Percentiles rank a stretch among this genome's conserved stretches.
Evolutionary conservation across 2,888 invertebrate genomes (phyloP).

Genomic region (Cephus sareptanus): DNA sequence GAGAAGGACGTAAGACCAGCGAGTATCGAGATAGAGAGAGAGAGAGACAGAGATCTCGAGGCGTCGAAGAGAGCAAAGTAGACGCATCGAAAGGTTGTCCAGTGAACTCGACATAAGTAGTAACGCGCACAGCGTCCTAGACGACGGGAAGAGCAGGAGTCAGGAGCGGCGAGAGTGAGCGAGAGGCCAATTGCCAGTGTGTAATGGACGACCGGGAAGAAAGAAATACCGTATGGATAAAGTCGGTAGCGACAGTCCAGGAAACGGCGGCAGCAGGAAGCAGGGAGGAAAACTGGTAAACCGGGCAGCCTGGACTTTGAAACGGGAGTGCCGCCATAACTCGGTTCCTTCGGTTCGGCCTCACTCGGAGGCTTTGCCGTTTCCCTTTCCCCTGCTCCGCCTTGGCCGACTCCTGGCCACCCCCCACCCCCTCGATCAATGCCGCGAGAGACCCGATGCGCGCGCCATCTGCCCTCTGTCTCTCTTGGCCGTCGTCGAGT

Average conservation of each 20-base stretch:
- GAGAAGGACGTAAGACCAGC: neutral
- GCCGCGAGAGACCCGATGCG: constrained; percentile 58
- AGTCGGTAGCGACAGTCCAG: neutral
- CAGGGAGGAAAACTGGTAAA: neutral
- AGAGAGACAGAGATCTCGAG: neutral
- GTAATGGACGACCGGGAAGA: neutral
- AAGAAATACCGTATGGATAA: neutral
- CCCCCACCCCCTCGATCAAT: constrained; percentile 61
- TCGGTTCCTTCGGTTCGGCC: neutral
- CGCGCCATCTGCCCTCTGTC: constrained; percentile 54
- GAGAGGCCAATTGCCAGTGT: neutral
- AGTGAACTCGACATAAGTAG: neutral
- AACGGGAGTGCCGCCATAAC: constrained; percentile 1
- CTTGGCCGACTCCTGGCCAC: constrained; percentile 40
- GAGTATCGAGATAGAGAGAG: neutral
- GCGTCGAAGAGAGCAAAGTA: neutral
- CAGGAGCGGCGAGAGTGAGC: neutral
- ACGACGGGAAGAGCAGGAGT: neutral
- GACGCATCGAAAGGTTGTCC: neutral
- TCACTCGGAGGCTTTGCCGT: neutral
- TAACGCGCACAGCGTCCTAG: neutral
- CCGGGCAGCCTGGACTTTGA: neutral
- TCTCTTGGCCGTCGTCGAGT: neutral
- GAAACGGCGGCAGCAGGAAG: neutral
- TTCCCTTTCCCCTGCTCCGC: constrained; percentile 17